These are phyloP conservation scores for Rhynchomys soricoides DNA, from an alignment of 2,113 vertebrate species.

Conservation along the genomic window DNA sequence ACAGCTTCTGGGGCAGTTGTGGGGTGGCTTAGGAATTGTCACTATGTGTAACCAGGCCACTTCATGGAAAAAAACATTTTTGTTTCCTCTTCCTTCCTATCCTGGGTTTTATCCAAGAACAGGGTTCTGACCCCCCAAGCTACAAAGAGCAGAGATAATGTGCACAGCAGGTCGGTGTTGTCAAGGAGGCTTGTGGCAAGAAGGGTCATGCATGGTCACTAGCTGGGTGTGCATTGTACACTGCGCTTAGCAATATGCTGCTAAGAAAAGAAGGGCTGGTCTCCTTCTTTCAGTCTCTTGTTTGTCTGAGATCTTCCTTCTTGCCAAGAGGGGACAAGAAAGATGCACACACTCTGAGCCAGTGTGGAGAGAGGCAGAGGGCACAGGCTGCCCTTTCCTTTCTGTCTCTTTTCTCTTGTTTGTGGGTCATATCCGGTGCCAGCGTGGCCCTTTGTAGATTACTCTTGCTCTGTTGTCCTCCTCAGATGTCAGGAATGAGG, in stretches of 20 bases:
- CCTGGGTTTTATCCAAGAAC: conserved; percentile 60
- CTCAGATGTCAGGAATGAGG: not conserved
- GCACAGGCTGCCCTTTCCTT: not conserved
- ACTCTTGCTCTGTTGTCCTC: not conserved
- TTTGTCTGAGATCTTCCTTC: not conserved
- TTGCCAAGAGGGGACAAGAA: not conserved
- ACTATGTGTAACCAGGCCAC: conserved; percentile 66
- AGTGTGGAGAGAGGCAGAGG: not conserved
- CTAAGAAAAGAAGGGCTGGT: not conserved
- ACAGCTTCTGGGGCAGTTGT: not conserved
- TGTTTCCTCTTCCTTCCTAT: conserved; percentile 72
- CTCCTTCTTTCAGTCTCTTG: not conserved
- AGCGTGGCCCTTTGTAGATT: not conserved
- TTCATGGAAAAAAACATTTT: conserved; percentile 56
- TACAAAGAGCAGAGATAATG: conserved; percentile 71
- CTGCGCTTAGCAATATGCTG: conserved; percentile 6
- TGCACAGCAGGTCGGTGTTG: conserved; percentile 26
- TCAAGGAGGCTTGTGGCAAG: not conserved
- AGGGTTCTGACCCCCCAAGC: conserved; percentile 62
- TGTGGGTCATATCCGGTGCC: not conserved
- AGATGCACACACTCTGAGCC: not conserved
- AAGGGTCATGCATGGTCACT: too few species aligned
- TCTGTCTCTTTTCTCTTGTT: not conserved
- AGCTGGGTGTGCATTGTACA: not conserved
- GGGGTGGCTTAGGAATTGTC: conserved; percentile 20